phyloP scores from a whole-genome alignment of 1,140 invertebrate species.

The Brachionus koreanus region DNA sequence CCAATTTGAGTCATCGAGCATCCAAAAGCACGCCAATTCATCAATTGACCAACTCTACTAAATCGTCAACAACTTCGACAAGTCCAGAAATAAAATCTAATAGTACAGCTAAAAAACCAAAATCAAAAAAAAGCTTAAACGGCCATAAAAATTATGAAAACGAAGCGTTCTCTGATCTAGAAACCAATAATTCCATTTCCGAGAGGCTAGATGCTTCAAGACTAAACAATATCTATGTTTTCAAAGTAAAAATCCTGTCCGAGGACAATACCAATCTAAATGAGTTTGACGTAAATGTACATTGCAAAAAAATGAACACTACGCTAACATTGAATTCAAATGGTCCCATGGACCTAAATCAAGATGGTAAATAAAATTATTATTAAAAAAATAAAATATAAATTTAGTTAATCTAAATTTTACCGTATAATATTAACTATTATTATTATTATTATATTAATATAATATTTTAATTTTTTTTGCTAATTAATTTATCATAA shows the following conservation, averaged over 20 bases:
- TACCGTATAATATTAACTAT: too few species aligned
- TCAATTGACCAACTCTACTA: background rate
- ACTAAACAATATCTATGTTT: background rate
- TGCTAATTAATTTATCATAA: too few species aligned
- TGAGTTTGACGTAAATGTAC: conserved; percentile 23
- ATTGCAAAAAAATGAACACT: conserved; percentile 37
- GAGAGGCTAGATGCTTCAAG: background rate
- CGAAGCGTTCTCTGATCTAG: background rate
- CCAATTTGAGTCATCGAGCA: conserved; percentile 3
- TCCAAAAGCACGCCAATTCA: background rate
- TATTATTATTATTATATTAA: too few species aligned
- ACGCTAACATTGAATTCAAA: background rate
- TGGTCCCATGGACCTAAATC: background rate
- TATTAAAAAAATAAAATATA: too few species aligned
- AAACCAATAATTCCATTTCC: background rate
- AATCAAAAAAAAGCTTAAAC: background rate
- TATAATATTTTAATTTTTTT: too few species aligned
- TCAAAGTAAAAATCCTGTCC: conserved; percentile 3
- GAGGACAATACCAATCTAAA: conserved; percentile 15
- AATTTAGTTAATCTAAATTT: too few species aligned
- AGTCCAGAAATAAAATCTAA: background rate
- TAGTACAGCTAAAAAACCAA: background rate
- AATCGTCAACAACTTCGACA: background rate
- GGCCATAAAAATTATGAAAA: background rate
- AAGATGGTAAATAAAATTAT: background rate